phyloP scores from a whole-genome alignment of 2,888 invertebrate species.

The Campopleginae sp. region DNA sequence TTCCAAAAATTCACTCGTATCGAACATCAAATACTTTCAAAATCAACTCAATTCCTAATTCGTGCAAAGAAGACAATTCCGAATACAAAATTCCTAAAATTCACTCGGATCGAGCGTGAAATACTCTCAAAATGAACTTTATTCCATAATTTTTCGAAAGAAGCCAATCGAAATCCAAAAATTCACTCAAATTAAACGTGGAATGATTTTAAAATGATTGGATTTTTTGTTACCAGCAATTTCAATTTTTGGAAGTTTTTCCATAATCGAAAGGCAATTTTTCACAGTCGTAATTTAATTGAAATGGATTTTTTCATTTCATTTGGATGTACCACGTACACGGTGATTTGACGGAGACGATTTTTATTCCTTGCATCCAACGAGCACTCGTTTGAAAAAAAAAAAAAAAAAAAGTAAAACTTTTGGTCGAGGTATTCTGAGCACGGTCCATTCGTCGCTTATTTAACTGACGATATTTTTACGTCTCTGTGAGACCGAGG shows the following conservation, averaged over 20 bases:
- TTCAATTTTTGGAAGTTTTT: neutral
- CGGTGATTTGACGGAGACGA: neutral
- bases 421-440: neutral
- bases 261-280: neutral
- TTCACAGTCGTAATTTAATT: neutral
- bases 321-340: neutral
- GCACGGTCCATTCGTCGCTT: neutral
- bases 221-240: neutral
- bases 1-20: too few relatives aligned
- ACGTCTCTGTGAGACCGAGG: neutral
- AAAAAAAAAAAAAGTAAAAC: neutral
- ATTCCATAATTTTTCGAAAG: too few relatives aligned
- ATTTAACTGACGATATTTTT: slow-evolving; percentile 2
- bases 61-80: too few relatives aligned
- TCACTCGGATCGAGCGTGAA: too few relatives aligned
- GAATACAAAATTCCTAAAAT: too few relatives aligned
- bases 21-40: too few relatives aligned
- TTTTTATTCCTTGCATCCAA: neutral
- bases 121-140: too few relatives aligned
- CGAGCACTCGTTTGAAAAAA: neutral
- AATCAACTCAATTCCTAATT: too few relatives aligned
- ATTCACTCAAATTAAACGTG: too few relatives aligned
- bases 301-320: neutral
- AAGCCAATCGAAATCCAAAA: neutral
- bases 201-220: neutral